Percentiles rank a stretch among this genome's conserved stretches.
These are phyloP conservation scores for Cremastinae sp. DNA, from an alignment of 2,888 invertebrate genomes.

Conservation along the genomic window DNA sequence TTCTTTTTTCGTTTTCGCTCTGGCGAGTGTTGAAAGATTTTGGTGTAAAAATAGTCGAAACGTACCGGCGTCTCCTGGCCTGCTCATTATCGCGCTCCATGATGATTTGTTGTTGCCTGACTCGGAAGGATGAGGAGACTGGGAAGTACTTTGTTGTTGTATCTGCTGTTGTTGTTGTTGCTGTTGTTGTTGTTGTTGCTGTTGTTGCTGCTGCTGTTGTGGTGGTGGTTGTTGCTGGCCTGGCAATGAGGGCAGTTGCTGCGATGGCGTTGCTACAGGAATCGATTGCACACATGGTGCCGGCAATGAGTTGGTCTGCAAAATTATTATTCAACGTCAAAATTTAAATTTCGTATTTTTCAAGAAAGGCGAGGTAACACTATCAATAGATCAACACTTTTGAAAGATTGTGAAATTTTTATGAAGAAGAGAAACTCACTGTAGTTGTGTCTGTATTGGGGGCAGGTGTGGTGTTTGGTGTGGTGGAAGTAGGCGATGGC, in stretches of 20 bases:
- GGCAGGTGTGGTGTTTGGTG: slow-evolving; percentile 73
- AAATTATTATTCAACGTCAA: not conserved
- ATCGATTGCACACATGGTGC: slow-evolving; percentile 77
- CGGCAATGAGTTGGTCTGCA: slow-evolving; percentile 76
- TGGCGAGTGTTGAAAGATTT: not conserved
- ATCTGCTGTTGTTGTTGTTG: slow-evolving; percentile 65
- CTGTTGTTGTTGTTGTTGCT: slow-evolving; percentile 69
- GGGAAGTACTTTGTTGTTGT: slow-evolving; percentile 73
- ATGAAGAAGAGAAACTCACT: slow-evolving; percentile 66
- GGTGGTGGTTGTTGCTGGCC: slow-evolving; percentile 52
- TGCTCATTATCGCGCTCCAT: slow-evolving; percentile 80
- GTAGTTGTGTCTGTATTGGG: slow-evolving; percentile 75
- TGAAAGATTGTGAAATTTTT: no score
- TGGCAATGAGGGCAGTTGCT: slow-evolving; percentile 75
- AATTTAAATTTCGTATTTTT: slow-evolving; percentile 1
- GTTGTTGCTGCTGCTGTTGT: slow-evolving; percentile 67
- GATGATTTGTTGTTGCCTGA: slow-evolving; percentile 77
- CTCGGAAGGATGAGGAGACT: slow-evolving; percentile 75
- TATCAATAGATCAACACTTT: no score
- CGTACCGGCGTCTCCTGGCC: slow-evolving; percentile 78
- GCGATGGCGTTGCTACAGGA: slow-evolving; percentile 70
- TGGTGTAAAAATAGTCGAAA: slow-evolving; percentile 20
- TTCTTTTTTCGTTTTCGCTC: not conserved
- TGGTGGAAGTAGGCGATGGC: slow-evolving; percentile 78
- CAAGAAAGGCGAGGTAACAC: no score